These are phyloP conservation scores for Microtus oregoni DNA, from an alignment of 2,113 vertebrate species.

Conservation along the genomic window DNA sequence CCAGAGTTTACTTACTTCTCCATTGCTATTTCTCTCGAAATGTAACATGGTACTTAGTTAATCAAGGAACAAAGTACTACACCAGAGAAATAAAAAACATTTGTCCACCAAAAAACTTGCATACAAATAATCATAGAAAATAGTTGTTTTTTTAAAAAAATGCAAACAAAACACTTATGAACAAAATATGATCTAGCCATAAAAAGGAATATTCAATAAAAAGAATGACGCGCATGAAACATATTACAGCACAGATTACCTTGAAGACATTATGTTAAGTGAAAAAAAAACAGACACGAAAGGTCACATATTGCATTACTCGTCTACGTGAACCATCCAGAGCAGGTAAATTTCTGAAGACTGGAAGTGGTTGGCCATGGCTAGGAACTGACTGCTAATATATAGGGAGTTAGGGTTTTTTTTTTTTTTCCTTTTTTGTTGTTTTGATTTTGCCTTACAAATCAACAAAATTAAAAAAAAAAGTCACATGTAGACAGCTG, in stretches of 20 bases:
- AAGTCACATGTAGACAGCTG: slow-evolving; percentile 33
- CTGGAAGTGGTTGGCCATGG: neutral
- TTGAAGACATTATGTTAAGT: slow-evolving; percentile 11
- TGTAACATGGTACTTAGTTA: slow-evolving; percentile 27
- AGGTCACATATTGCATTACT: neutral
- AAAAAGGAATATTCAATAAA: slow-evolving; percentile 20
- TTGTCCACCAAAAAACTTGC: neutral
- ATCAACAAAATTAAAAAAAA: neutral
- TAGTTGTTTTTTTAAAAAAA: neutral
- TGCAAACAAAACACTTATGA: slow-evolving; percentile 16
- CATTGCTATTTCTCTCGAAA: slow-evolving; percentile 29
- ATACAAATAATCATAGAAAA: neutral
- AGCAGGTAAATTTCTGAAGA: neutral
- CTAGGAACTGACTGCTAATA: neutral
- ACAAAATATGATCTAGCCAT: neutral
- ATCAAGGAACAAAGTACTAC: neutral
- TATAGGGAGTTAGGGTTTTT: neutral
- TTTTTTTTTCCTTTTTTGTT: neutral
- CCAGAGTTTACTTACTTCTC: neutral
- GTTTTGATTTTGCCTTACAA: neutral
- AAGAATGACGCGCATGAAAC: slow-evolving; percentile 12
- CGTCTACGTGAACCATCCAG: slow-evolving; percentile 1
- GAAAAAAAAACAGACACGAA: slow-evolving; percentile 43
- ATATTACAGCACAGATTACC: neutral
- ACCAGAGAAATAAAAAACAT: slow-evolving; percentile 56